Base-by-base conservation (phyloP, 2,888 invertebrate genomes). In the Synergus gifuensis region DNA sequence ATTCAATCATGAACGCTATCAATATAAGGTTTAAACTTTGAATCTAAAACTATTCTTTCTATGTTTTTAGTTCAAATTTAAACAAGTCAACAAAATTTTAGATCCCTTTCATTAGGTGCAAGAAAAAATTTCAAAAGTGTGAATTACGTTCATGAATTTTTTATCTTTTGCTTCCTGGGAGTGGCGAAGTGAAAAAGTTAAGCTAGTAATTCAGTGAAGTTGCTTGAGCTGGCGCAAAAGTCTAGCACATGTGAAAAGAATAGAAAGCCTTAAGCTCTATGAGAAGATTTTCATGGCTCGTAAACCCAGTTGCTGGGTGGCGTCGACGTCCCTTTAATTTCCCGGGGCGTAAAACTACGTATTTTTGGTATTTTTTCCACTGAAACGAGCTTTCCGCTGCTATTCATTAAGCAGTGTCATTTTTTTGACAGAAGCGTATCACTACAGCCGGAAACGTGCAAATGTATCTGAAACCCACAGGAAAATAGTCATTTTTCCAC, bases 271-370 rank as follows among this genome's bases (percentile, higher is more conserved):
- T 73, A 73, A 54, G 54, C 46, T 36, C 36, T n/a, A 73, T 58
- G 73, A 58, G 73, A 40, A 73, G 73, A 73, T 58, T 73, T 58
- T 58, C 54, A 73, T 73, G 54, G 54, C 36, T 73, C 73, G 54
- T 73, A 73, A 73, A 73, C 73, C 54, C 12, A n/a, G 54, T 73
- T 73, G 40, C 40, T 54, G 54, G 54, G 36, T n/a, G 54, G 18
- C 40, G 28, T 36, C 54, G 54, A 73, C 54, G 49, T 18, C 40
- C 73, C 40, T 54, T 73, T 73, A 73, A 73, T 54, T 73, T 73
- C 36, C 18, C n/a, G 40, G 11, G 40, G n/a, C 28, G 54, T 73
- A 58, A 73, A 73, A 73, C 54, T n/a, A 40, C 40, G 18, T 40
- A 54, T 28, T 3, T 54, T 58, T 58, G 54, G 36, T 36, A 22